Percentiles rank a stretch among this genome's conserved stretches.
Conservation (phyloP, 2,797 vertebrate species). For the Gymnopithys bicolor region DNA sequence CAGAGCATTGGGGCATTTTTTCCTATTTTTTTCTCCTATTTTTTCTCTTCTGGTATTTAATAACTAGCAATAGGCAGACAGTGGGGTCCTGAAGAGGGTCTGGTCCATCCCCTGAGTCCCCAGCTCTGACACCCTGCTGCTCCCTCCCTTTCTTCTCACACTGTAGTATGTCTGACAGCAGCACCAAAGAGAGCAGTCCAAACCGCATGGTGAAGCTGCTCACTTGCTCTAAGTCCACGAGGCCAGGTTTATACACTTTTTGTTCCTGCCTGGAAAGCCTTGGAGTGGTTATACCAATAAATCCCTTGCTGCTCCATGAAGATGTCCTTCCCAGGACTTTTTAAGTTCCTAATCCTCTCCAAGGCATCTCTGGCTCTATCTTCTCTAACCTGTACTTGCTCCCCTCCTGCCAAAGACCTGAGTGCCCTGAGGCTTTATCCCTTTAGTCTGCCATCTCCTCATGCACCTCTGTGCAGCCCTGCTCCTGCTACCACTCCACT, state of each 20-base stretch:
- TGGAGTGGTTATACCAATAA: conserved; percentile 6
- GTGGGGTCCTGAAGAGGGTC: conserved; percentile 15
- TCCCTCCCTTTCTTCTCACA: background rate
- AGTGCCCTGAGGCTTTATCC: background rate
- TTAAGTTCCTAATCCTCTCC: conserved; percentile 27
- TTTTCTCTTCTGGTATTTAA: conserved; percentile 49
- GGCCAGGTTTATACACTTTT: conserved; percentile 67
- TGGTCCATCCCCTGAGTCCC: background rate
- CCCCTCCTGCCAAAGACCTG: background rate
- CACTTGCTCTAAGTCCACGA: conserved; percentile 11
- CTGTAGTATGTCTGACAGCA: background rate
- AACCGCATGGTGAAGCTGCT: accelerated
- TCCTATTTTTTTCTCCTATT: background rate
- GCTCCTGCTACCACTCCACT: background rate
- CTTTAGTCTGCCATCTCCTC: background rate
- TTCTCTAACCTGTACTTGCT: conserved; percentile 4
- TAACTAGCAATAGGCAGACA: conserved; percentile 29
- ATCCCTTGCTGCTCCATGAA: conserved; percentile 45
- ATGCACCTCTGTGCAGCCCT: background rate
- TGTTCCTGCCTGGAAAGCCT: conserved; percentile 56
- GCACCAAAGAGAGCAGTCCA: conserved; percentile 34
- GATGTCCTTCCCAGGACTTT: conserved; percentile 2
- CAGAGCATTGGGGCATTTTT: background rate
- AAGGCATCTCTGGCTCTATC: background rate
- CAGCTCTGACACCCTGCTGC: background rate